A percentile compares a stretch with the other conserved stretches of the same genome.
Evolutionary conservation across 2,888 invertebrate genomes (phyloP).

Genomic region (Callimorpha dominula): DNA sequence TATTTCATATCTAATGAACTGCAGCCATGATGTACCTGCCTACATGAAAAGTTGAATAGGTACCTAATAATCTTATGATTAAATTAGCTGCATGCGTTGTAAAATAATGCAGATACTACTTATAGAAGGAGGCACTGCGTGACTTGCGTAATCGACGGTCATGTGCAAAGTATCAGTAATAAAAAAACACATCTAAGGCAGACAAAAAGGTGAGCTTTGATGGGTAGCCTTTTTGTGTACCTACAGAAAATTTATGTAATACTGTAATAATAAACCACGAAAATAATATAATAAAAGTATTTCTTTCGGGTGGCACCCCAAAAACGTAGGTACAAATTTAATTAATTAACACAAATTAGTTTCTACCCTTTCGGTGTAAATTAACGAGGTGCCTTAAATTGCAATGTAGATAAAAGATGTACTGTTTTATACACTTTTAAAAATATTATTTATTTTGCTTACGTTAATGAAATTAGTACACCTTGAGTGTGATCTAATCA

Average conservation of each 20-base stretch:
- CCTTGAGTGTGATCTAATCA: not conserved
- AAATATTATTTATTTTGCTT: not conserved
- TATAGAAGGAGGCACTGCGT: too few relatives aligned
- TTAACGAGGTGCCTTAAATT: conserved; percentile 5
- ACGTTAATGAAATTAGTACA: not conserved
- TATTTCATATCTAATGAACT: too few relatives aligned
- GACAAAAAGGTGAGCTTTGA: not conserved
- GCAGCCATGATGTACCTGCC: too few relatives aligned
- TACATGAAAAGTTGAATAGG: too few relatives aligned
- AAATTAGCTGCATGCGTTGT: too few relatives aligned
- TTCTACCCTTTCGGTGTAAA: conserved; percentile 10
- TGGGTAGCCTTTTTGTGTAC: not conserved
- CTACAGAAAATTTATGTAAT: not conserved
- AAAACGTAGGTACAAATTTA: conserved; percentile 3
- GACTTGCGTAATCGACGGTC: too few relatives aligned
- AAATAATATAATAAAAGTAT: conserved; percentile 6
- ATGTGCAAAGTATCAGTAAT: too few relatives aligned
- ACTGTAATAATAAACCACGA: conserved; percentile 7
- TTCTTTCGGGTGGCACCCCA: not conserved
- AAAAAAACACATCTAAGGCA: too few relatives aligned
- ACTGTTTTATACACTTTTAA: not conserved
- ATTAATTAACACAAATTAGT: conserved; percentile 19
- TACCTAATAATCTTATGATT: too few relatives aligned
- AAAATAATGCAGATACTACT: too few relatives aligned
- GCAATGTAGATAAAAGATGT: not conserved